phyloP scores from a whole-genome alignment of 2,797 vertebrate genomes.

The Acanthurus tractus region DNA sequence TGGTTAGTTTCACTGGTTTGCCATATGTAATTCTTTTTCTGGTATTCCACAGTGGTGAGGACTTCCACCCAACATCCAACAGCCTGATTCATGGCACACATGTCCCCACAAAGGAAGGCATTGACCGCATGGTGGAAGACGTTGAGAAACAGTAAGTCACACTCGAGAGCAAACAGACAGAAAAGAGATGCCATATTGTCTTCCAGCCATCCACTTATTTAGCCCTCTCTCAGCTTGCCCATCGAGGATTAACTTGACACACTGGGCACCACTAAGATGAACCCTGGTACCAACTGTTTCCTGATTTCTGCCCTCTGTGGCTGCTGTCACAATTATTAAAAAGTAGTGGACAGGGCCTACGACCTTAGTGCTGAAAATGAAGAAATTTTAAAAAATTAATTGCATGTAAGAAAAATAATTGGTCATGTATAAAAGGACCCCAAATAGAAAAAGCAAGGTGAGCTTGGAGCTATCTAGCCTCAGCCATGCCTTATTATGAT shows the following conservation, averaged over 20 bases:
- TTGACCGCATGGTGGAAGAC: slow-evolving; percentile 95
- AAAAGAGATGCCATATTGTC: neutral
- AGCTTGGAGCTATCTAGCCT: neutral
- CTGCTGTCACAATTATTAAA: neutral
- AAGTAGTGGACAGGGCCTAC: neutral
- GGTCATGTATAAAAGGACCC: neutral
- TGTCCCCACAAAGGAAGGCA: slow-evolving; percentile 90
- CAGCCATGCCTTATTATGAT: slow-evolving; percentile 14
- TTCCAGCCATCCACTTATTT: slow-evolving; percentile 3
- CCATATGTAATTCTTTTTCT: slow-evolving; percentile 57
- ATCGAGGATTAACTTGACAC: neutral
- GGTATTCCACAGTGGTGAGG: slow-evolving; percentile 88
- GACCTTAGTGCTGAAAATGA: neutral
- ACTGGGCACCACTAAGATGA: neutral
- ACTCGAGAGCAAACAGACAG: neutral
- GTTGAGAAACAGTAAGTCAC: slow-evolving; percentile 96
- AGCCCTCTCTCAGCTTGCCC: neutral
- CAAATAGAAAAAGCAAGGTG: neutral
- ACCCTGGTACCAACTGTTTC: neutral
- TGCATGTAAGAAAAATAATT: neutral
- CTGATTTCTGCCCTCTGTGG: slow-evolving; percentile 1
- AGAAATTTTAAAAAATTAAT: neutral
- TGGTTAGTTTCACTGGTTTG: slow-evolving; percentile 50
- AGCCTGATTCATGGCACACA: slow-evolving; percentile 96
- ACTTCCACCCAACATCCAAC: slow-evolving; percentile 94